Evolutionary conservation across 2,888 invertebrate genomes (phyloP).

Genomic region (Nudaria mundana): DNA sequence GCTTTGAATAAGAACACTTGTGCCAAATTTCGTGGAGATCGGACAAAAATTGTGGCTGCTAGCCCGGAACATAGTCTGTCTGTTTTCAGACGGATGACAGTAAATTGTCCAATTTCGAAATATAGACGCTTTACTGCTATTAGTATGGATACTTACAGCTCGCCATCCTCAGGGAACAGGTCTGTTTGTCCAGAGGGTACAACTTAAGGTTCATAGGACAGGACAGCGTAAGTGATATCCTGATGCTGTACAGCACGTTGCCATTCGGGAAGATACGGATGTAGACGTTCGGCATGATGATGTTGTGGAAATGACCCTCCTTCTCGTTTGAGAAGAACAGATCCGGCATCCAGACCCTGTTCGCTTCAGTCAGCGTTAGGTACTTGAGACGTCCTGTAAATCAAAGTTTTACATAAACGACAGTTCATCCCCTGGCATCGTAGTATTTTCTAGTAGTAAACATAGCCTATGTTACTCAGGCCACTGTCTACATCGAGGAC

Average conservation of each 20-base stretch:
- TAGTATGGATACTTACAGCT: constrained; percentile 97
- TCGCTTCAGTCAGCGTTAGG: constrained; percentile 95
- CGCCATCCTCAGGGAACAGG: constrained; percentile 96
- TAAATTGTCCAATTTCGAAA: too few species aligned
- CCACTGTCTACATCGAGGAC: too few species aligned
- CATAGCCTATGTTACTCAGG: too few species aligned
- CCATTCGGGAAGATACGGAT: constrained; percentile 97
- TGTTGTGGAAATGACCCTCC: constrained; percentile 98
- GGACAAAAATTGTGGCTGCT: too few species aligned
- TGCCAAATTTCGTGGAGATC: too few species aligned
- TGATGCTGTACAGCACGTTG: constrained; percentile 97
- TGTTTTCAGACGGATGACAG: too few species aligned
- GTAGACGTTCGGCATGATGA: constrained; percentile 98
- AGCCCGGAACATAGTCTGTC: too few species aligned
- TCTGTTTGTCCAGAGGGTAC: constrained; percentile 97
- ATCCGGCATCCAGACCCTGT: constrained; percentile 99
- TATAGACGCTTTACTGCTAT: too few species aligned
- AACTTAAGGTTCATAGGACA: constrained; percentile 99
- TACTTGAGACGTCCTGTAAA: constrained; percentile 91
- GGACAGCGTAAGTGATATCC: constrained; percentile 96
- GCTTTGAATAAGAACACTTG: too few species aligned
- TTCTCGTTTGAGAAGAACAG: constrained; percentile 99
- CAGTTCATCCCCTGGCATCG: too few species aligned
- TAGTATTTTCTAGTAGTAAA: too few species aligned
- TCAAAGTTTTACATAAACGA: neutral